Base-by-base conservation (phyloP, 2,888 invertebrate genomes). In the Erannis defoliaria region DNA sequence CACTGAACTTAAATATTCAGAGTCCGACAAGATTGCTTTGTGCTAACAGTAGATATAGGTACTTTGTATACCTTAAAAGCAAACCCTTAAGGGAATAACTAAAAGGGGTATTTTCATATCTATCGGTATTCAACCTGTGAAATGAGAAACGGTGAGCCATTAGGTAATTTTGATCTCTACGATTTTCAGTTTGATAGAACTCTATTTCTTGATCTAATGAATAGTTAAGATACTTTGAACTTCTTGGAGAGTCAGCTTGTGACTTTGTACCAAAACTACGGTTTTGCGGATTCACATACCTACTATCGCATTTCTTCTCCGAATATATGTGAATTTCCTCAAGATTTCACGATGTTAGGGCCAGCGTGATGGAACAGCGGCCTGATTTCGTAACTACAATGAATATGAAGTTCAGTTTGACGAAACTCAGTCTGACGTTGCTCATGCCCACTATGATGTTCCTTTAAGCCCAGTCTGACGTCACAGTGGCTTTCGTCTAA, bases 71-170 rank as follows among this genome's bases (percentile, higher is more conserved):
- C n/a, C 19, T 42, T 38, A 31, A 61, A 62, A 53, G 58, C 54
- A 53, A 61, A 62, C 55, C 62, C 14, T 66, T 60, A 67, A 66
- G 69, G 66, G 67, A 62, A 64, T 45, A 51, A 48, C 55, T 60
- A 56, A 74, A 72, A 66, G 65, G 69, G 59, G 55, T 68, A 80
- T 80, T 78, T 74, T 71, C 73, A 78, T 78, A 70, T 72, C 72
- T 71, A 78, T 79, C 74, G 70, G 70, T 56, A 61, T 55, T 58
- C 29, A 26, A n/a, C 16, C 37, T 40, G 18, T 18, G 31, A 48
- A 55, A 19, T 26, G 21, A 55, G 55, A 46, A 55, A 55, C 14
- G 9, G 31, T 4, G 18, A 31, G 10, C 5, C 12, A 18, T 16
- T 26, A 26, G 9, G n/a, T 26, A 26, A 14, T 23, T 26, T 45